Percentiles rank a stretch among this genome's conserved stretches.
phyloP scores from a whole-genome alignment of 2,113 vertebrate species.

The Nanger granti region DNA sequence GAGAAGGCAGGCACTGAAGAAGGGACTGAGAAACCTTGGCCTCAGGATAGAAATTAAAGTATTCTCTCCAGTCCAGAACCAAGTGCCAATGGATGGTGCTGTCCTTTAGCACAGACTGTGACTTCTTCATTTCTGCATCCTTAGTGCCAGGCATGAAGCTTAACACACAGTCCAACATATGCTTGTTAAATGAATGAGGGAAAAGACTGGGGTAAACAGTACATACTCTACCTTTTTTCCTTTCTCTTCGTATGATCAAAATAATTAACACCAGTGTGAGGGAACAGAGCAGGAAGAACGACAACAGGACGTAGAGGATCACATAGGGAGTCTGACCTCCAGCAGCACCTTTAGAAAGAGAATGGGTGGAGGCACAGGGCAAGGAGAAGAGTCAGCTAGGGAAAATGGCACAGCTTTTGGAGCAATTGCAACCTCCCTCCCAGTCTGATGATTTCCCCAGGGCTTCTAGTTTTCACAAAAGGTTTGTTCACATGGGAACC shows the following conservation, averaged over 20 bases:
- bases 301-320: accelerated
- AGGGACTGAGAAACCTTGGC: neutral
- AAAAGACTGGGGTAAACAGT: neutral
- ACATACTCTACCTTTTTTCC: constrained; percentile 24
- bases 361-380: neutral
- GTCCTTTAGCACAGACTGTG: neutral
- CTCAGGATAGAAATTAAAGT: neutral
- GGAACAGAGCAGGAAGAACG: accelerated
- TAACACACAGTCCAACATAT: neutral
- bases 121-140: neutral
- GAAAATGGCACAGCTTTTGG: neutral
- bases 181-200: neutral
- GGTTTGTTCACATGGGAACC: neutral
- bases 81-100: neutral
- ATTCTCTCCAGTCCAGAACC: neutral
- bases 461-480: neutral
- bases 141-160: neutral
- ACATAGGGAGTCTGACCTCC: accelerated
- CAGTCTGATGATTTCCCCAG: neutral
- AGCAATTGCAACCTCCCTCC: neutral
- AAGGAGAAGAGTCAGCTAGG: neutral
- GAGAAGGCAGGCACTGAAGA: neutral
- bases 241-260: neutral
- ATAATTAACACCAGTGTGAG: accelerated
- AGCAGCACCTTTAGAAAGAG: constrained; percentile 44